phyloP scores from a whole-genome alignment of 2,797 vertebrate species.

The Melanotaenia parkinsoni region DNA sequence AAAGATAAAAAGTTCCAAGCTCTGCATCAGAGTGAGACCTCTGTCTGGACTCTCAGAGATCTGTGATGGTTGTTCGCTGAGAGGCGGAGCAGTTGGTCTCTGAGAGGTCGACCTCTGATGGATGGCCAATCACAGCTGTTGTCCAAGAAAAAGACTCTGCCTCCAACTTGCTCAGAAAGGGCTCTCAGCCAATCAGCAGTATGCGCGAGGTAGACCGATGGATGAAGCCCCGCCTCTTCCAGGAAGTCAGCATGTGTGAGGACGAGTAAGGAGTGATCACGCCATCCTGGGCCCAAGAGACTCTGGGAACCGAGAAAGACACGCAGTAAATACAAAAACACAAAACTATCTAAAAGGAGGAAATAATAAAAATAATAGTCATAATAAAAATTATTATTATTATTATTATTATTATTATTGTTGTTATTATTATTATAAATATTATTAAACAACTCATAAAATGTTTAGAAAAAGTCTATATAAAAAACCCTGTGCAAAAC shows the following conservation, averaged over 20 bases:
- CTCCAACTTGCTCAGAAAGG: slow-evolving; percentile 37
- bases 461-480: too few relatives aligned
- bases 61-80: slow-evolving; percentile 67
- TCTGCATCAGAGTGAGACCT: slow-evolving; percentile 16
- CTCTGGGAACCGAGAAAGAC: slow-evolving; percentile 37
- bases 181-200: slow-evolving; percentile 54
- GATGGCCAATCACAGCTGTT: slow-evolving; percentile 66
- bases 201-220: slow-evolving; percentile 26
- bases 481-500: too few relatives aligned
- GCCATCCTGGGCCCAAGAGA: slow-evolving; percentile 65
- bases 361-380: not conserved
- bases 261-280: slow-evolving; percentile 58
- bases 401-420: too few relatives aligned
- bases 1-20: not conserved
- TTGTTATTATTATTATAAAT: too few relatives aligned
- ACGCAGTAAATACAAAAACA: not conserved
- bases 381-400: too few relatives aligned
- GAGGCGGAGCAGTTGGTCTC: slow-evolving; percentile 61
- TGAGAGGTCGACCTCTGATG: slow-evolving; percentile 49
- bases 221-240: slow-evolving; percentile 40
- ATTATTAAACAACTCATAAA: too few relatives aligned
- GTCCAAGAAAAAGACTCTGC: slow-evolving; percentile 64
- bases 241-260: slow-evolving; percentile 64
- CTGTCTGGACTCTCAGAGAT: slow-evolving; percentile 14
- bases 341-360: not conserved